phyloP scores from a whole-genome alignment of 2,113 vertebrate species.

The Corydoras sp. region DNA sequence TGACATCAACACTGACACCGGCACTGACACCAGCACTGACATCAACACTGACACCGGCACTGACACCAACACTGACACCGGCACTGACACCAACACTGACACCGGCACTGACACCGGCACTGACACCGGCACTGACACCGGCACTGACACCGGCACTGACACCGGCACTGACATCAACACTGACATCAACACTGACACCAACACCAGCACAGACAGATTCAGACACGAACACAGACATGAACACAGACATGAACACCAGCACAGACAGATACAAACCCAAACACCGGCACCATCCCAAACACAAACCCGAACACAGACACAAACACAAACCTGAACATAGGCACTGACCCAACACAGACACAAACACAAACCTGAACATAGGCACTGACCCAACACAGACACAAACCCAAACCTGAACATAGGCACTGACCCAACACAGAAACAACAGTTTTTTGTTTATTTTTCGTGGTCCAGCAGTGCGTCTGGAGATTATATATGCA shows the following conservation, averaged over 20 bases:
- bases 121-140: too few species aligned
- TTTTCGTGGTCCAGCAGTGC: too few species aligned
- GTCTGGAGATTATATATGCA: too few species aligned
- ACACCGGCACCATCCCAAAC: not conserved
- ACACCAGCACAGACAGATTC: too few species aligned
- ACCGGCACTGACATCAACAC: slow-evolving; percentile 3
- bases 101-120: not conserved
- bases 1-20: too few species aligned
- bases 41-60: too few species aligned
- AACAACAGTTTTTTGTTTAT: too few species aligned
- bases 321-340: not conserved
- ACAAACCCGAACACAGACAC: not conserved
- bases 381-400: too few species aligned
- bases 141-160: too few species aligned
- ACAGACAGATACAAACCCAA: not conserved
- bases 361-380: too few species aligned
- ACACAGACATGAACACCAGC: not conserved
- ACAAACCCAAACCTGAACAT: too few species aligned
- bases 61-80: not conserved
- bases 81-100: slow-evolving; percentile 2
- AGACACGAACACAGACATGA: not conserved
- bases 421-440: too few species aligned
- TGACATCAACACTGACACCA: not conserved
- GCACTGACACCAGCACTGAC: slow-evolving; percentile 8
- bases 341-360: not conserved